Percentiles rank a stretch among this genome's conserved stretches.
These are phyloP conservation scores for Calcarius ornatus DNA, from an alignment of 2,113 vertebrate genomes.

Conservation along the genomic window DNA sequence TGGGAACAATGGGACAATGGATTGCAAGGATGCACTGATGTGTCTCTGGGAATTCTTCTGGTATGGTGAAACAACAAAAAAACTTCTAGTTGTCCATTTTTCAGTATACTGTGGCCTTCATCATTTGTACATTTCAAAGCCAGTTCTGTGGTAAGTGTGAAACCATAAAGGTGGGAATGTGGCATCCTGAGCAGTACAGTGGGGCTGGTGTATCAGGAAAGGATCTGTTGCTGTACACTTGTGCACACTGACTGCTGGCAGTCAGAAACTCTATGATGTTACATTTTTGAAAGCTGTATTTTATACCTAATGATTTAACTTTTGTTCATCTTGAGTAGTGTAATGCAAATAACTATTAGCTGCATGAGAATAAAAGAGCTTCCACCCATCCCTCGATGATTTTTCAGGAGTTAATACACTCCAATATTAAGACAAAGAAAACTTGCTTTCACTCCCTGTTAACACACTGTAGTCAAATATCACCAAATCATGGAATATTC, in stretches of 20 bases:
- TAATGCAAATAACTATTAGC: background rate
- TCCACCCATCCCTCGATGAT: background rate
- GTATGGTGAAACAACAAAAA: background rate
- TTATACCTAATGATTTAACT: background rate
- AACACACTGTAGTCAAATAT: background rate
- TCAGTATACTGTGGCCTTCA: background rate
- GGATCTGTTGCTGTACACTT: background rate
- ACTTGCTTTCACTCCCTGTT: background rate
- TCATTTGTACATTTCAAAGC: background rate
- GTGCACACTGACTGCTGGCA: background rate
- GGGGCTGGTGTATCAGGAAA: background rate
- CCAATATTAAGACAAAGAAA: background rate
- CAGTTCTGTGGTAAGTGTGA: background rate
- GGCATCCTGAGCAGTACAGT: background rate
- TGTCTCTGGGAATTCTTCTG: background rate
- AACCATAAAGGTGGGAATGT: background rate
- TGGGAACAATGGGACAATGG: slow-evolving; percentile 9
- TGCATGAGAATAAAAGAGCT: background rate
- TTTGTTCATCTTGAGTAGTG: background rate
- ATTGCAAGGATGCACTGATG: background rate
- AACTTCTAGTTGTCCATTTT: background rate
- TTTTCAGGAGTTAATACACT: background rate
- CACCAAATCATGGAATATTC: background rate
- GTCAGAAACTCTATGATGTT: background rate
- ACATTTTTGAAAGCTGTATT: background rate